These are phyloP conservation scores for Laspeyria flexula DNA, from an alignment of 2,888 invertebrate genomes.

Conservation along the genomic window DNA sequence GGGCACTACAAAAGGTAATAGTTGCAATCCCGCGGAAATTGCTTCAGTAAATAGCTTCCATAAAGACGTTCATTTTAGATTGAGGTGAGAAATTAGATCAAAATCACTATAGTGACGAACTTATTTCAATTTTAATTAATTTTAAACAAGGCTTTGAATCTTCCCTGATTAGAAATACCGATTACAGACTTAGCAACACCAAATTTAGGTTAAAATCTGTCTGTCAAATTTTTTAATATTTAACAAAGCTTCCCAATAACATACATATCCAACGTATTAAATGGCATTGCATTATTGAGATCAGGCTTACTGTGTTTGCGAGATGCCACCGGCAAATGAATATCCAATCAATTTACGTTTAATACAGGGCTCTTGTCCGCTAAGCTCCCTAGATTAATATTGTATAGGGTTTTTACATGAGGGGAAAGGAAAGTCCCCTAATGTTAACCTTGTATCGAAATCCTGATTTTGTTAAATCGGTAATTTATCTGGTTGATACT, in stretches of 20 bases:
- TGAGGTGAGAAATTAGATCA: conserved; percentile 30
- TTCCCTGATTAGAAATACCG: no score
- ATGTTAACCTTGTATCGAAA: no score
- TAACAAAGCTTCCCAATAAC: no score
- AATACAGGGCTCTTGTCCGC: conserved; percentile 15
- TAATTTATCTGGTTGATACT: no score
- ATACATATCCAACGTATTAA: not conserved
- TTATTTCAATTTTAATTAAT: not conserved
- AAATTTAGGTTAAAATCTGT: no score
- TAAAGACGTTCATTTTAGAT: conserved; percentile 24
- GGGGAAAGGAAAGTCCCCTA: no score
- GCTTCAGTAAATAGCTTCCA: conserved; percentile 25
- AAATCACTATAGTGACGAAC: not conserved
- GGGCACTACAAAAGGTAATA: conserved; percentile 20
- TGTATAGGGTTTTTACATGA: conserved; percentile 6
- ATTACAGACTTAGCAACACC: no score
- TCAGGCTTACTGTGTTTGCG: conserved; percentile 16
- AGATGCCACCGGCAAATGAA: conserved; percentile 19
- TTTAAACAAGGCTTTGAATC: not conserved
- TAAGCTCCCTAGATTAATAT: conserved; percentile 38
- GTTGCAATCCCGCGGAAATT: conserved; percentile 29
- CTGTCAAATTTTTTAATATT: no score
- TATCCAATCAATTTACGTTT: conserved; percentile 36
- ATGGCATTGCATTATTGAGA: not conserved
- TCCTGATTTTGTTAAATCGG: no score